These are phyloP conservation scores for Spheniscus mendiculus DNA, from an alignment of 2,113 vertebrate species.

Conservation along the genomic window DNA sequence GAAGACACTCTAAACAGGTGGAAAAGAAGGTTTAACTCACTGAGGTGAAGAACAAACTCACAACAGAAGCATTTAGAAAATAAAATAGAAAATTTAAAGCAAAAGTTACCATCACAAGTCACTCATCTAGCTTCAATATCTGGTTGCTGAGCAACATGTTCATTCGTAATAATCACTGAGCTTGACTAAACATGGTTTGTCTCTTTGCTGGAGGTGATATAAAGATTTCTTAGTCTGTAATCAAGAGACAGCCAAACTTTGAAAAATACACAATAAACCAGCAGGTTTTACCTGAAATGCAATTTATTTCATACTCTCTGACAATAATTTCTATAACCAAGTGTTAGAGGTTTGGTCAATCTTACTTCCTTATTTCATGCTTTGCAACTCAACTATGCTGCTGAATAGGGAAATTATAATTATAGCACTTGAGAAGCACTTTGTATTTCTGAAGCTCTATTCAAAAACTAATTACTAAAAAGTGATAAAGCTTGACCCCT, in stretches of 20 bases:
- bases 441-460: neutral
- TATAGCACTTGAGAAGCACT: neutral
- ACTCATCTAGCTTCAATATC: neutral
- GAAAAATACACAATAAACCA: neutral
- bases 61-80: neutral
- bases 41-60: neutral
- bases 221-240: constrained; percentile 7
- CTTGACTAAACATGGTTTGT: neutral
- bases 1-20: neutral
- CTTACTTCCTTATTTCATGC: neutral
- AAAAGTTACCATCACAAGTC: neutral
- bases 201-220: neutral
- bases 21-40: neutral
- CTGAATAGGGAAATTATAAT: neutral
- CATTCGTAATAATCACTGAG: neutral
- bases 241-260: neutral
- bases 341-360: neutral
- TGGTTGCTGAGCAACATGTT: neutral
- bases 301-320: neutral
- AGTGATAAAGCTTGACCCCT: constrained; percentile 14
- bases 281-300: neutral
- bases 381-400: neutral
- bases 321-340: neutral
- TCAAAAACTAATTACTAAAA: constrained; percentile 21
- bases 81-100: neutral